Evolutionary conservation across 2,888 invertebrate species (phyloP), one percentile per base, ranked within the genome.

Genomic region (Plusia festucae): DNA sequence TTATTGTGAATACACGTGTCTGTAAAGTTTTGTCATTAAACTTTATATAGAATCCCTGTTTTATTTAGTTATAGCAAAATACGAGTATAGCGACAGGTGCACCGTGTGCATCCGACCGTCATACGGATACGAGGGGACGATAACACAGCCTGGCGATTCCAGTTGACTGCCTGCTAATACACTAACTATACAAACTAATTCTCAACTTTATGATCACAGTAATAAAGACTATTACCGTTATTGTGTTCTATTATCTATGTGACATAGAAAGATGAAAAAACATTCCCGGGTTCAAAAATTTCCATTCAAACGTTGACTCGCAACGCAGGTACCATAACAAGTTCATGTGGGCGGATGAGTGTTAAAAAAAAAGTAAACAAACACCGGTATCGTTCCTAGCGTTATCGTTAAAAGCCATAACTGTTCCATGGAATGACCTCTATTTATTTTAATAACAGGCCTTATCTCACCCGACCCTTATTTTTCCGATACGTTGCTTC

Each of bases 11-110:
- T 52, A 52, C 62, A 64, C 54, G 56, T 63, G 69, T 53, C 71
- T 78, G 65, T 67, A 72, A 82, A 82, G 76, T 78, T 76, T 54
- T 60, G 53, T 59, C 53, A 54, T 74, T 60, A 49, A 65, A 74
- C 63, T 65, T 70, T 61, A 70, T 58, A 73, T 53, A 65, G 27
- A 71, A 60, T 64, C 49, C 46, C 53, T 54, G 57, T 60, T 67
- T 67, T 70, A 70, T 72, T 76, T 79, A 63, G 57, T 70, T 71
- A 69, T 64, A 82, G 83, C 82, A 83, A 84, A 58, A 74, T 73
- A 60, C 55, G 53, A 53, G 62, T 54, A 65, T 11, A 46, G 85
- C 88, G 93, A 91, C 94, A 94, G 94, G 94, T 94, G 94, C 88
- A 80, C 78, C 83, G 85, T 87, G 91, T 75, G 84, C 90, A 85